Evolutionary conservation across 1,140 invertebrate species (phyloP), one percentile per base, ranked within the genome.

Genomic region (Drosophila asahinai): DNA sequence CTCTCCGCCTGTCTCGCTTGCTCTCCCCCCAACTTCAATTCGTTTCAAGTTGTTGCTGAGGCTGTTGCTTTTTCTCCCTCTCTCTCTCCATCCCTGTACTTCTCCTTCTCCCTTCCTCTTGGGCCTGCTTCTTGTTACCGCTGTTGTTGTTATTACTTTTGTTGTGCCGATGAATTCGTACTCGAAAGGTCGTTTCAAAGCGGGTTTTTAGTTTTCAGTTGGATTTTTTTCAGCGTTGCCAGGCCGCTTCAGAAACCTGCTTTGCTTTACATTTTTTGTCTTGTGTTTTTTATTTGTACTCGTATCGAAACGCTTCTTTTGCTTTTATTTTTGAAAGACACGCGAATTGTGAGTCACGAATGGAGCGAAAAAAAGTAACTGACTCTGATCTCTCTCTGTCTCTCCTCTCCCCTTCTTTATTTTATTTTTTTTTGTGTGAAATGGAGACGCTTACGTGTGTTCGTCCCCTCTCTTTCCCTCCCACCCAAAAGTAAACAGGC

Each of bases 131-230:
- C 48, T 48, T 45, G 63, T 38, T 67, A 66, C 45, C 11, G 40
- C 59, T 70, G 51, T 63, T 77, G 33, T 64, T 82, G 64, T 45
- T 78, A 59, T 70, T 83, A 42, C 40, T 87, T 73, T 86, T 86
- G 81, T 66, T 84, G 83, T 80, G 83, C 80, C 83, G 83, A 86
- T 68, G 89, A 92, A 91, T 87, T 92, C 91, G 91, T 92, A 92
- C 91, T 92, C 91, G 91, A 92, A 92, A 92, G 91, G 91, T 92
- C 91, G 91, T 92, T 92, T 92, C 91, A 92, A 92, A 92, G 81
- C 91, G 86, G 91, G 83, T 91, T 92, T 74, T 74, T 51, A 55
- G 67, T 51, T 51, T 51, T 51, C 19, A 55, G 38, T 60, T 60
- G 38, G 19, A 47, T 60, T 60, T 60, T 60, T 71, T 67, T 55